Conservation (phyloP, 2,888 invertebrate genomes). For the Hirudinaria manillensis region DNA sequence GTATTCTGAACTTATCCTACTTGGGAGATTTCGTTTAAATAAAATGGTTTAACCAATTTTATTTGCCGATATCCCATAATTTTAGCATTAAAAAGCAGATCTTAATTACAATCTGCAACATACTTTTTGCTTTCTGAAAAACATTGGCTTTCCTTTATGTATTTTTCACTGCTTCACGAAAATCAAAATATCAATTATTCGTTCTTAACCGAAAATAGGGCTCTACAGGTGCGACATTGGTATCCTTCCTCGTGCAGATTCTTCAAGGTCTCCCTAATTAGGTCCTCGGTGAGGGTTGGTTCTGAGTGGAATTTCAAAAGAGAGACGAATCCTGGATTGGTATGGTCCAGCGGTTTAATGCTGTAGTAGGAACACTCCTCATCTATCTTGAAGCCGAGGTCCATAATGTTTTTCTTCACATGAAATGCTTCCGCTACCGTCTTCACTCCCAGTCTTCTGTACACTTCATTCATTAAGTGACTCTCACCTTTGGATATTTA, state of each 20-base stretch:
- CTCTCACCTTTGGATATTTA: neutral
- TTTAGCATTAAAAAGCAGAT: too few relatives aligned
- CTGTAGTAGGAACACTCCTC: neutral
- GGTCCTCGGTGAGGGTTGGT: neutral
- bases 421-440: neutral
- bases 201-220: neutral
- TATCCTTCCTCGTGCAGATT: neutral
- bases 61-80: too few relatives aligned
- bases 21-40: too few relatives aligned
- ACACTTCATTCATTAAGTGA: neutral
- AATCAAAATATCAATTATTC: too few relatives aligned
- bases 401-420: neutral
- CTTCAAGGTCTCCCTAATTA: neutral
- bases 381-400: neutral
- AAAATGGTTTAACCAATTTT: too few relatives aligned
- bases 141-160: too few relatives aligned
- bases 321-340: neutral
- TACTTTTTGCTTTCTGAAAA: too few relatives aligned
- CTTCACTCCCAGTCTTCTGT: slow-evolving; percentile 1
- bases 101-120: too few relatives aligned
- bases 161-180: too few relatives aligned
- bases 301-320: neutral
- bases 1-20: too few relatives aligned
- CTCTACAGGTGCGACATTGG: neutral
- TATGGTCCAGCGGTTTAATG: neutral